phyloP scores from a whole-genome alignment of 1,140 invertebrate species.

The Rhopalosiphum maidis region DNA sequence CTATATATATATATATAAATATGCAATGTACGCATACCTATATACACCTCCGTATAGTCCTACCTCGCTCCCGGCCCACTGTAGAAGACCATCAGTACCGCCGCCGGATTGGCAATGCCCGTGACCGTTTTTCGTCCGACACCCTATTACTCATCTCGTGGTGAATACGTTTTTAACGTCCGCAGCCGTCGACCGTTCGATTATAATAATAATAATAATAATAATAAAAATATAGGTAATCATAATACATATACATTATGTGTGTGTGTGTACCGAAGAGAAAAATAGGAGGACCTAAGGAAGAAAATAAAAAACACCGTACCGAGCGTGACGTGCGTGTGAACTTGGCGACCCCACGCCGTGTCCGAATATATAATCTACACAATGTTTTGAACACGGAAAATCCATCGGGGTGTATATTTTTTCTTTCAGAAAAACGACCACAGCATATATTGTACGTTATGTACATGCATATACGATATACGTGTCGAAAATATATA shows the following conservation, averaged over 20 bases:
- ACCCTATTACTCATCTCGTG: conserved; percentile 46
- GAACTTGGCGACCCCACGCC: conserved; percentile 42
- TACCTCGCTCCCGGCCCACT: not conserved
- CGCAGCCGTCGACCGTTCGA: conserved; percentile 10
- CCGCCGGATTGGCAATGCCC: conserved; percentile 40
- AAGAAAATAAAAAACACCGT: not conserved
- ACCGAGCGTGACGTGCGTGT: conserved; percentile 32
- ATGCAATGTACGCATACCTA: not conserved
- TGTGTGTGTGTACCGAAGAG: not conserved
- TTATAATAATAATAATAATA: not conserved
- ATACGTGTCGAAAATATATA: not conserved
- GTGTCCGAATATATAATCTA: conserved; percentile 11
- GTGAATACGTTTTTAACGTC: conserved; percentile 32
- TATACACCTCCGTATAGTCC: not conserved
- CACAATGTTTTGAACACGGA: conserved; percentile 29
- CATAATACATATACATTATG: not conserved
- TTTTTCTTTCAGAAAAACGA: conserved; percentile 4
- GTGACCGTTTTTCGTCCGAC: conserved; percentile 35
- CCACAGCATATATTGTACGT: not conserved
- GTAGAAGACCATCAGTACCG: not conserved
- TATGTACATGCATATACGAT: not conserved
- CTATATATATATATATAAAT: not conserved
- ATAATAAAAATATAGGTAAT: not conserved
- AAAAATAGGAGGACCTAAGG: not conserved
- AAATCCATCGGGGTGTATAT: conserved; percentile 31